Base-by-base conservation (phyloP, 2,888 invertebrate species). In the Aleiodes testaceus region DNA sequence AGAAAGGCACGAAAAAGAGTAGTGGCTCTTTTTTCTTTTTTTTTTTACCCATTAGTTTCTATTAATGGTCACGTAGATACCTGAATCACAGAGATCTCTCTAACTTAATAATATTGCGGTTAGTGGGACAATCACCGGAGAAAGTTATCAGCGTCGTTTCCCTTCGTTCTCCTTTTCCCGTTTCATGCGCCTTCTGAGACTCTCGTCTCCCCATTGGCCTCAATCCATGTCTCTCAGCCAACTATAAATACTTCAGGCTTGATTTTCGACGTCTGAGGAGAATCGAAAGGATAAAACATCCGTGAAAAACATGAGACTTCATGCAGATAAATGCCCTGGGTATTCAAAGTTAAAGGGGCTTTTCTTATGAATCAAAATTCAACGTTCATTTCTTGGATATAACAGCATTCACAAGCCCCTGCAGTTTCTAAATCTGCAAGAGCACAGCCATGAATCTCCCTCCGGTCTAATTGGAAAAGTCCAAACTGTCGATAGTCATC, bases 51-150 rank as follows among this genome's bases (percentile, higher is more conserved):
- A 16, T 42, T 36, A 6, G 16, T 42, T 36, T 18, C 42, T 42
- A 63, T 63, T 45, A 63, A 63, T 45, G 44, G 26, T 44, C 22
- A 63, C 20, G 22, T 20, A 47, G 22, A 63, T 45, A 26, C 26
- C 14, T 47, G 22, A 63, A 70, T n/a, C 78, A 80, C 80, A 82
- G 83, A 84, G 81, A 82, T 82, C 80, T 84, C 59, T 16, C 80
- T 73, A 77, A 79, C 78, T 80, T 77, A 79, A 82, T 83, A 79
- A 84, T 82, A 85, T 85, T 79, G 84, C 82, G 86, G 86, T 85
- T 81, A 86, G 84, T 86, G 72, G 85, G 81, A 81, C 85, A 80
- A 84, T 84, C 84, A 83, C 79, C 82, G 81, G 85, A 85, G 86
- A 86, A 86, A 86, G 86, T 86, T 84, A 81, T 78, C 75, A 74